These are phyloP conservation scores for Callocephalon fimbriatum DNA, from an alignment of 2,113 vertebrate species.

Conservation along the genomic window DNA sequence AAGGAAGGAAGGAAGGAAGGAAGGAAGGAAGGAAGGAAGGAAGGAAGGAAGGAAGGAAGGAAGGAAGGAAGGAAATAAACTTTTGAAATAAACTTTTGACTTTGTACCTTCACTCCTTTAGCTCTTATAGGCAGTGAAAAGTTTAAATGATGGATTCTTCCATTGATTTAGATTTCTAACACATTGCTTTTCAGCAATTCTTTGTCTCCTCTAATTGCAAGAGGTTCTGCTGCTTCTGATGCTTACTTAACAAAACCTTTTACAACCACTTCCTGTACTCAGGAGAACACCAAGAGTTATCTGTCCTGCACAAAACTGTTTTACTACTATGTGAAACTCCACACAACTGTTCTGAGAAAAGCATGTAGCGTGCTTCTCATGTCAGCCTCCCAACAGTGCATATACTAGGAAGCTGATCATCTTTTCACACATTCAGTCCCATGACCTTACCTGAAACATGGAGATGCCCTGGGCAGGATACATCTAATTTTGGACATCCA, in stretches of 20 bases:
- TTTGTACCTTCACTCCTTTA: not conserved
- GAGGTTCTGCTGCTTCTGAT: not conserved
- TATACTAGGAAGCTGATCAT: not conserved
- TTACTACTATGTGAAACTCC: not conserved
- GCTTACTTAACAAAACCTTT: not conserved
- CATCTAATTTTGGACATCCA: not conserved
- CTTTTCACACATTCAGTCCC: not conserved
- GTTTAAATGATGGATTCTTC: not conserved
- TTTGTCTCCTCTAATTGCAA: not conserved
- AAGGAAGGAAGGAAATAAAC: no score
- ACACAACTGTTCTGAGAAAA: not conserved
- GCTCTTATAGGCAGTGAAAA: not conserved
- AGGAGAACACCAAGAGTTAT: no score
- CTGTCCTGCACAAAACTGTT: not conserved
- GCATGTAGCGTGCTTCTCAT: not conserved
- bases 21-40: not conserved
- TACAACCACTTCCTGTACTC: not conserved
- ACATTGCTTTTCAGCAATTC: not conserved
- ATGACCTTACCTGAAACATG: not conserved
- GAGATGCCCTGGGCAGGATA: not conserved
- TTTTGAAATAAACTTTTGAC: not conserved
- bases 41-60: not conserved
- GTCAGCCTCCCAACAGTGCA: not conserved
- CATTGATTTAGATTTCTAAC: not conserved
- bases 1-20: no score